Evolutionary conservation across 2,797 vertebrate genomes (phyloP).

Genomic region (Melanotaenia trifasciata): DNA sequence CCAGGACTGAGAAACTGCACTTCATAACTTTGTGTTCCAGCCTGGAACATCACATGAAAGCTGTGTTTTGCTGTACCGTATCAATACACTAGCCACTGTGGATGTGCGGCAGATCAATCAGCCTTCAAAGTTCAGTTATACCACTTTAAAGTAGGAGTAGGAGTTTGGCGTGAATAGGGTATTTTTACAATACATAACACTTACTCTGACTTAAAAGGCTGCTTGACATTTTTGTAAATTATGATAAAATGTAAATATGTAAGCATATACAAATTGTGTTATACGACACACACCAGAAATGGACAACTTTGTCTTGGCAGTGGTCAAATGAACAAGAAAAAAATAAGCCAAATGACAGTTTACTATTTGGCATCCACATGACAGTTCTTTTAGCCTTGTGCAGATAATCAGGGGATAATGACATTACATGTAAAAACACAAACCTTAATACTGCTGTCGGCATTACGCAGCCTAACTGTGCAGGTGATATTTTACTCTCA

Average conservation of each 20-base stretch:
- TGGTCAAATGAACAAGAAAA: not conserved
- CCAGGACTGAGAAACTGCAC: not conserved
- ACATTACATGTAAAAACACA: not conserved
- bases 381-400: not conserved
- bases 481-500: not conserved
- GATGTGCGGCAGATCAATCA: not conserved
- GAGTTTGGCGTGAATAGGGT: too few species aligned
- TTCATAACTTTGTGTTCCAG: not conserved
- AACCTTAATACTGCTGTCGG: not conserved
- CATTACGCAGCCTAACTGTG: not conserved
- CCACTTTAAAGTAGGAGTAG: too few species aligned
- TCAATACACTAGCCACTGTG: not conserved
- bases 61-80: not conserved
- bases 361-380: too few species aligned
- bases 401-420: not conserved
- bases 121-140: too few species aligned
- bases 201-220: too few species aligned
- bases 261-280: conserved; percentile 11
- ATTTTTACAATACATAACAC: too few species aligned
- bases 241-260: conserved; percentile 3
- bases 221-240: conserved; percentile 1
- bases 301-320: not conserved
- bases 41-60: not conserved
- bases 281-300: conserved; percentile 16
- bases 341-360: not conserved